Evolutionary conservation across 1,140 invertebrate genomes (phyloP), one percentile per base, ranked within the genome.

Genomic region (Halyomorpha halys): DNA sequence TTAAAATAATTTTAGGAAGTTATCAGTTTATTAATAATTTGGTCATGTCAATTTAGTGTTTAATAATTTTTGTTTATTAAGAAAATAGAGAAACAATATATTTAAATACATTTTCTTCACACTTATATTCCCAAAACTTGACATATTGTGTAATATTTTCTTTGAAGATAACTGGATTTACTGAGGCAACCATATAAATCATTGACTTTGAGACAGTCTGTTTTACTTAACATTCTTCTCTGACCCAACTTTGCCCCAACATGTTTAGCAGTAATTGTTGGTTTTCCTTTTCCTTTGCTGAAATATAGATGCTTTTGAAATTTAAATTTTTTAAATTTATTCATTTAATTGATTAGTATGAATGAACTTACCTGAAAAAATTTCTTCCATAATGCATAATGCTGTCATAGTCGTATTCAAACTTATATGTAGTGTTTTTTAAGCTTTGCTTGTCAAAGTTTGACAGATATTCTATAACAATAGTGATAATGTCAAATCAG

Each of bases 321-420:
- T 62, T 61, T 18, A 9, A 21, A 44, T 18, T 44, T 1, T 16
- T 34, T 61, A 8, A 61, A 39, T 6, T 39, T 39, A 49, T 49
- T 49, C 14, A 11, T 18, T 49, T 49, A 13, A 49, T 18, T 49
- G 6, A 19, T 4, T 27, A 56, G 21, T 25, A 56, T 56, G 27
- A 1, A 56, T 56, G 14, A 23, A 14, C 53, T 25, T 70, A 78
- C 78, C 78, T 79, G 71, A 79, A 79, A 68, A 77, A 79, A 39
- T 79, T 76, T 64, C 76, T 77, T 4, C 85, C 85, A 69, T 87
- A 87, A 71, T 87, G 85, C 85, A 87, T 86, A 44, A 87, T 84
- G 39, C 83, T 85, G 61, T 84, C 79, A 69, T 83, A 86, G 70
- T 87, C 85, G 68, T 87, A 87, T 66, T 84, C 82, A 72, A 81